phyloP scores from a whole-genome alignment of 2,888 invertebrate species.

The Apodemia duryi region DNA sequence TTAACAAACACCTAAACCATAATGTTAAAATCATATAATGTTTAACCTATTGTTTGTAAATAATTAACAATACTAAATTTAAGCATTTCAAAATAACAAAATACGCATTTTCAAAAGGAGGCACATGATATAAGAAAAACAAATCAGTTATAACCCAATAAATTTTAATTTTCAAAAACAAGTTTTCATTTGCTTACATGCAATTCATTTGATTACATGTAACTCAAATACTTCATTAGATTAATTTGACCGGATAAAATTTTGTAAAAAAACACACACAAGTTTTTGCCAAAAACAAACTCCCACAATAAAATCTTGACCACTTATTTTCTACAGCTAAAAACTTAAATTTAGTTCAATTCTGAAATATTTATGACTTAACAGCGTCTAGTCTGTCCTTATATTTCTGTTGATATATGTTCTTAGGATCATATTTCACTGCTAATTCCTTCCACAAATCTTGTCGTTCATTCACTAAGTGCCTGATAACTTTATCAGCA shows the following conservation, averaged over 20 bases:
- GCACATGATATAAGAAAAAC: constrained; percentile 1
- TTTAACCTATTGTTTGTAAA: no score
- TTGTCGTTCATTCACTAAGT: constrained; percentile 83
- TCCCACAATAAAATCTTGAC: not conserved
- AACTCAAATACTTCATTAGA: not conserved
- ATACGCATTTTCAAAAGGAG: no score
- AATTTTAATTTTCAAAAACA: not conserved
- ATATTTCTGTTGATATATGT: constrained; percentile 83
- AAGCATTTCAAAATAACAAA: no score
- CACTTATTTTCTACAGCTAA: not conserved
- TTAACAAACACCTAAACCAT: no score
- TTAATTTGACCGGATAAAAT: not conserved
- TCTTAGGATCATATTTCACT: constrained; percentile 84
- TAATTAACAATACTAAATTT: no score
- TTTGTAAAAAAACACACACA: not conserved
- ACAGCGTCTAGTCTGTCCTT: constrained; percentile 62
- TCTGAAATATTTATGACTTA: constrained; percentile 36
- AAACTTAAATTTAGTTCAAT: not conserved
- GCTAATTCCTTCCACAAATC: constrained; percentile 83
- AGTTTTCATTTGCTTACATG: not conserved
- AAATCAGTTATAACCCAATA: not conserved
- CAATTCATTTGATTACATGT: no score
- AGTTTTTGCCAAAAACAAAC: not conserved
- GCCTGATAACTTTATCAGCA: constrained; percentile 83
- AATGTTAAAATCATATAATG: no score